A percentile compares a stretch with the other conserved stretches of the same genome.
These are phyloP conservation scores for Capra hircus DNA, from an alignment of 2,113 vertebrate species.

Conservation along the genomic window DNA sequence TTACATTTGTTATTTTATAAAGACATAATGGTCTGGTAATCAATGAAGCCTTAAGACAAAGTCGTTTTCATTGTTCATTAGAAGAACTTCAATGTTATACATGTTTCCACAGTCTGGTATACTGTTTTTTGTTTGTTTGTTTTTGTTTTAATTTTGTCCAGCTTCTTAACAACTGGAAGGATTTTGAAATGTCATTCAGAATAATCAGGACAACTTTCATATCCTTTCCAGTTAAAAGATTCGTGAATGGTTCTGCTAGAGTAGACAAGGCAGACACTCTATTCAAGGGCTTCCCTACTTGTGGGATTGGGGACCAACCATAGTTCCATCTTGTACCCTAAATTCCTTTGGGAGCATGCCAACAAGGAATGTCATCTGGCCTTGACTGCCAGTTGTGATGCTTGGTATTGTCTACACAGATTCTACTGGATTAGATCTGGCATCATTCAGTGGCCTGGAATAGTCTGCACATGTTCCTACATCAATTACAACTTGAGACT, in stretches of 20 bases:
- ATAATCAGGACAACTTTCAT: constrained; percentile 90
- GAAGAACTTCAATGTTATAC: constrained; percentile 88
- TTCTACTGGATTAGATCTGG: constrained; percentile 87
- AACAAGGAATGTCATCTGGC: constrained; percentile 86
- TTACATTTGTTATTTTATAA: constrained; percentile 29
- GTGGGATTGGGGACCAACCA: constrained; percentile 92
- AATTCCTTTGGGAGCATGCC: constrained; percentile 87
- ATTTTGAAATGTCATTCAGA: constrained; percentile 87
- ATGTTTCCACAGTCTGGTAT: constrained; percentile 88
- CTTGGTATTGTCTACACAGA: constrained; percentile 89
- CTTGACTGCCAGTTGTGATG: constrained; percentile 86
- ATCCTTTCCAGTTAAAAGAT: constrained; percentile 87
- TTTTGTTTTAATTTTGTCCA: constrained; percentile 78
- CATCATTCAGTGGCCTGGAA: constrained; percentile 80
- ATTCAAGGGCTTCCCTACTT: constrained; percentile 88
- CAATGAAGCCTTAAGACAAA: constrained; percentile 84
- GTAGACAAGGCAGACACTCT: constrained; percentile 89
- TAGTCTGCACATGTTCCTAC: constrained; percentile 83
- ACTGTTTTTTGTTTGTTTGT: constrained; percentile 72
- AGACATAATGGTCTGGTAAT: constrained; percentile 88
- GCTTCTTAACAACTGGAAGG: constrained; percentile 92
- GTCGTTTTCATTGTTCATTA: constrained; percentile 87
- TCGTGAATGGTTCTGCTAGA: constrained; percentile 86
- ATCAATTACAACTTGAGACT: constrained; percentile 87
- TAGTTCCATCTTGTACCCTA: constrained; percentile 91